phyloP scores from a whole-genome alignment of 2,797 vertebrate genomes.

The Ctenosaura bakeri region DNA sequence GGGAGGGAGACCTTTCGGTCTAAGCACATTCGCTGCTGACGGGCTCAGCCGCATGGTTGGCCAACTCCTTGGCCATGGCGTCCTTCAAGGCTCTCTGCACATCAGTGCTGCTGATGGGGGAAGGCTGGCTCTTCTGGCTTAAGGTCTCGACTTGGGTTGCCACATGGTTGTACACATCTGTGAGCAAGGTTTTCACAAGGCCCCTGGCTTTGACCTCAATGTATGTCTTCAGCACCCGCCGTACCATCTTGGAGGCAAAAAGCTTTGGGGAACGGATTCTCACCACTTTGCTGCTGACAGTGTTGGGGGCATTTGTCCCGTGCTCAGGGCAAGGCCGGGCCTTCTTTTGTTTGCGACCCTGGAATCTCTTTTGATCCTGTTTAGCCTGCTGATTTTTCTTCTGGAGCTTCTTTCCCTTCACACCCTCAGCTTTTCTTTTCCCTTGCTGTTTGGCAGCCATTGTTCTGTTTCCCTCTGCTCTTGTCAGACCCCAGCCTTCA shows the following conservation, averaged over 20 bases:
- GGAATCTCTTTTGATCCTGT: background rate
- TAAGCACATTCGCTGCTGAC: slow-evolving; percentile 13
- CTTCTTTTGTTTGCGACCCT: background rate
- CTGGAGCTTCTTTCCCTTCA: background rate
- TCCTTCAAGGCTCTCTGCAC: slow-evolving; percentile 37
- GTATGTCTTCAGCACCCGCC: background rate
- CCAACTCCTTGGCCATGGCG: slow-evolving; percentile 14
- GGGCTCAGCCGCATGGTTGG: background rate
- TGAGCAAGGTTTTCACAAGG: background rate
- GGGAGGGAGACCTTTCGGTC: background rate
- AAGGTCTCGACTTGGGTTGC: slow-evolving; percentile 31
- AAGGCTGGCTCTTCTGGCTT: background rate
- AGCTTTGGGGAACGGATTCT: slow-evolving; percentile 2
- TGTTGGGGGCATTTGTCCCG: background rate
- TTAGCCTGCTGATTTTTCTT: background rate
- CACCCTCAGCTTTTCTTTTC: slow-evolving; percentile 17
- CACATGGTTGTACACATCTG: background rate
- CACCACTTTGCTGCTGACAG: background rate
- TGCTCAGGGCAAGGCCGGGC: background rate
- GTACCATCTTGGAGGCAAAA: slow-evolving; percentile 8
- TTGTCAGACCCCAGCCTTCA: background rate
- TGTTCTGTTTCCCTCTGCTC: background rate
- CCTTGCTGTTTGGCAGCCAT: slow-evolving; percentile 33
- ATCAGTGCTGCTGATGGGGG: slow-evolving; percentile 13
- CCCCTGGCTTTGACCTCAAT: slow-evolving; percentile 23